These are phyloP conservation scores for Dorcus hopei DNA, from an alignment of 2,888 invertebrate genomes.

Conservation along the genomic window DNA sequence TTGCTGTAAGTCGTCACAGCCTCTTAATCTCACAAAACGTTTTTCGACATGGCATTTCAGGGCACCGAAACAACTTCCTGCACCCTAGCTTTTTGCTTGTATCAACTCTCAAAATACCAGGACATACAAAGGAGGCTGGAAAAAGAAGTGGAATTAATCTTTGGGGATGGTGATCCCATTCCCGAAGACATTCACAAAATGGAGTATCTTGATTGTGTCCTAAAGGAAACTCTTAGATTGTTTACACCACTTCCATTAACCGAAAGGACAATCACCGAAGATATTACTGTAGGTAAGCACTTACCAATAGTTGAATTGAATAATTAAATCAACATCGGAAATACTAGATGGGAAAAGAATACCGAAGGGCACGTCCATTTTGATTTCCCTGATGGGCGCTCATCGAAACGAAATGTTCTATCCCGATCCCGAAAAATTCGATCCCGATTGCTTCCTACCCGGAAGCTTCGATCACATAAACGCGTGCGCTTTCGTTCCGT, in stretches of 20 bases:
- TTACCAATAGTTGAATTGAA: too few species aligned
- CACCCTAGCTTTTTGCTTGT: conserved; percentile 6
- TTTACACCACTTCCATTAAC: conserved; percentile 18
- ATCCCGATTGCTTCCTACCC: conserved; percentile 19
- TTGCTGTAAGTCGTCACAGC: too few species aligned
- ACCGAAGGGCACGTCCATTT: too few species aligned
- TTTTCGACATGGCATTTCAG: too few species aligned
- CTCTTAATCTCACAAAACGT: too few species aligned
- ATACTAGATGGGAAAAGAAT: too few species aligned
- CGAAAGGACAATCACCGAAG: conserved; percentile 8
- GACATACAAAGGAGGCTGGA: conserved; percentile 4
- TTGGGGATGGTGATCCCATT: conserved; percentile 7
- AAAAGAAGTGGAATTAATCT: conserved; percentile 8
- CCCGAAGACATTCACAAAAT: conserved; percentile 19
- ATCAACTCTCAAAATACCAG: conserved; percentile 8
- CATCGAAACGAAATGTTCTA: conserved; percentile 13
- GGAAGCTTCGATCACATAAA: conserved; percentile 5
- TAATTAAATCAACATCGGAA: too few species aligned
- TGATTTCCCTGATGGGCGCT: background rate
- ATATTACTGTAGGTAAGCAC: too few species aligned
- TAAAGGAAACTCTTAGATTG: conserved; percentile 24
- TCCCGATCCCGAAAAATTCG: conserved; percentile 20
- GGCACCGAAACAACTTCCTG: too few species aligned
- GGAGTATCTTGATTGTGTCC: conserved; percentile 23
- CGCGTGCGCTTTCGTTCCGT: background rate